phyloP scores from a whole-genome alignment of 2,888 invertebrate species.

The Drosophila parthenogenetica region DNA sequence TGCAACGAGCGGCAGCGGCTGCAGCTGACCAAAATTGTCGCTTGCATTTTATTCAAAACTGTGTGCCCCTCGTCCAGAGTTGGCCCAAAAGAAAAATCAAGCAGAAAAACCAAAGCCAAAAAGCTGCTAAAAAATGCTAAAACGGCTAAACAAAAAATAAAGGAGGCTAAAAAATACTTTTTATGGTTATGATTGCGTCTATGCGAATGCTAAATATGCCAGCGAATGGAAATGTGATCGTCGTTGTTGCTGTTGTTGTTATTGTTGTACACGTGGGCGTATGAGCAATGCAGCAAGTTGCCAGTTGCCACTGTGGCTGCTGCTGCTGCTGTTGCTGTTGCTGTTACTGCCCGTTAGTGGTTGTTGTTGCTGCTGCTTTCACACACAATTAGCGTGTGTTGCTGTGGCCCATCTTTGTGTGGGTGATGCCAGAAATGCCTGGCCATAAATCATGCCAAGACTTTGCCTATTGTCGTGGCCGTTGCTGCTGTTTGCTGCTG shows the following conservation, averaged over 20 bases:
- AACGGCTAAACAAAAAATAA: slow-evolving; percentile 35
- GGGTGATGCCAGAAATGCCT: slow-evolving; percentile 60
- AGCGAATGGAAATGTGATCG: slow-evolving; percentile 73
- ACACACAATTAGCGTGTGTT: slow-evolving; percentile 73
- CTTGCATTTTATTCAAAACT: slow-evolving; percentile 56
- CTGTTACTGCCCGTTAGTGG: slow-evolving; percentile 53
- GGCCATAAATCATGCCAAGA: slow-evolving; percentile 77
- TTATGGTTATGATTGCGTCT: slow-evolving; percentile 78
- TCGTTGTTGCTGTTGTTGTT: slow-evolving; percentile 22
- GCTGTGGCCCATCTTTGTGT: slow-evolving; percentile 49
- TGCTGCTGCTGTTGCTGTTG: slow-evolving; percentile 32
- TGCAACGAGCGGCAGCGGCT: slow-evolving; percentile 12
- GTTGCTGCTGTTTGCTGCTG: slow-evolving; percentile 25
- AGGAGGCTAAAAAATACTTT: slow-evolving; percentile 56
- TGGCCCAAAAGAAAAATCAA: slow-evolving; percentile 29
- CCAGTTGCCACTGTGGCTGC: slow-evolving; percentile 4
- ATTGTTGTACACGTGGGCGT: slow-evolving; percentile 68
- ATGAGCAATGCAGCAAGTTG: slow-evolving; percentile 61
- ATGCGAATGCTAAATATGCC: slow-evolving; percentile 79
- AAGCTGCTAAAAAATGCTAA: slow-evolving; percentile 49
- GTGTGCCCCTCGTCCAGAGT: slow-evolving; percentile 30
- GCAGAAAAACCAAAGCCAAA: slow-evolving; percentile 30
- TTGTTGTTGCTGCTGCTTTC: slow-evolving; percentile 63
- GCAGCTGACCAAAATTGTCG: slow-evolving; percentile 67
- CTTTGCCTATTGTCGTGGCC: slow-evolving; percentile 56